Percentiles rank a stretch among this genome's conserved stretches.
phyloP scores from a whole-genome alignment of 2,113 vertebrate genomes.

The Lophotis ruficrista region DNA sequence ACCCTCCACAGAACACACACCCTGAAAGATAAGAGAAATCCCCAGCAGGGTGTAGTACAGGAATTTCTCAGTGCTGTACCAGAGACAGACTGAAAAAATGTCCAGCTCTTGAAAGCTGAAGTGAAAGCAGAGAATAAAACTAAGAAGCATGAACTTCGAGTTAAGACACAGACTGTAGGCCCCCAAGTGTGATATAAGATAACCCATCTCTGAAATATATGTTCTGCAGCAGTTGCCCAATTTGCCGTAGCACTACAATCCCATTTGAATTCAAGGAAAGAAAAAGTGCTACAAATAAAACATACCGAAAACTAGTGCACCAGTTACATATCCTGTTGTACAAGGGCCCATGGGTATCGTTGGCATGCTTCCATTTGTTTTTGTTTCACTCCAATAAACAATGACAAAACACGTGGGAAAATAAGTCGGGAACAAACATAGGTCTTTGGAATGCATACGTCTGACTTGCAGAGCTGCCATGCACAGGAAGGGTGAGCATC shows the following conservation, averaged over 20 bases:
- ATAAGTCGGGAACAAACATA: fast-evolving
- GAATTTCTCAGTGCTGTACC: background rate
- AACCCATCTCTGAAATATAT: background rate
- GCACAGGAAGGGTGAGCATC: background rate
- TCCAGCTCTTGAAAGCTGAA: background rate
- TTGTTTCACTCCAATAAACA: background rate
- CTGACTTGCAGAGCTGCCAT: background rate
- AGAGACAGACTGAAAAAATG: background rate
- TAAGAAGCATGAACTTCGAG: background rate
- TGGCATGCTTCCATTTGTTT: background rate
- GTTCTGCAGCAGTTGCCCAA: background rate
- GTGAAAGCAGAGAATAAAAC: background rate
- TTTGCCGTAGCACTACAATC: background rate
- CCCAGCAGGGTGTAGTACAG: background rate
- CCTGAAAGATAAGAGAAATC: background rate
- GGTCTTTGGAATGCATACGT: fast-evolving
- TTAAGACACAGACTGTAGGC: background rate
- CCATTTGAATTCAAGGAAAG: background rate
- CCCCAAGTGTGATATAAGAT: background rate
- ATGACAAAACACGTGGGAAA: background rate
- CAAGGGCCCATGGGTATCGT: background rate
- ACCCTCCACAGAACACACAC: background rate
- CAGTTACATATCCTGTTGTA: background rate
- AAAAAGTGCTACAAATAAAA: background rate
- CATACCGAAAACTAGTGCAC: background rate